Evolutionary conservation across 2,113 vertebrate genomes (phyloP).

Genomic region (Pavo muticus): DNA sequence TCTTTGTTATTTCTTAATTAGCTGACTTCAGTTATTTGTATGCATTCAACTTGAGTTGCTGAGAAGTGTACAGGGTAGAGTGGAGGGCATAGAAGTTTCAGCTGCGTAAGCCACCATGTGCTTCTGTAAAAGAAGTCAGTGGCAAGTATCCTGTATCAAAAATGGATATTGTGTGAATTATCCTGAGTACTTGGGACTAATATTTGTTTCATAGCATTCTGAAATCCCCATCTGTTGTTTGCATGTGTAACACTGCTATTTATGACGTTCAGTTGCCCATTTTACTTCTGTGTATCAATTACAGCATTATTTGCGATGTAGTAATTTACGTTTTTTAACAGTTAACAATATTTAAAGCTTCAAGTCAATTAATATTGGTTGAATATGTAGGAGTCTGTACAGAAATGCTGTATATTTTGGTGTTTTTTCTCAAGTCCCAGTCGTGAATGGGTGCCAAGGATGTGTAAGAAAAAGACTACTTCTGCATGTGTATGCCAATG

Average conservation of each 20-base stretch:
- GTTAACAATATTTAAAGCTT: neutral
- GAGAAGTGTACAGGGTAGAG: neutral
- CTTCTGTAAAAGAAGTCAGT: neutral
- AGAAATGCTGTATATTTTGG: neutral
- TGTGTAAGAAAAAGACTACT: neutral
- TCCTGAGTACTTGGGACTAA: neutral
- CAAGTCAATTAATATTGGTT: neutral
- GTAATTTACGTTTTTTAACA: neutral
- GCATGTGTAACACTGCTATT: neutral
- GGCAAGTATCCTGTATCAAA: neutral
- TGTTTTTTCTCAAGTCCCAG: neutral
- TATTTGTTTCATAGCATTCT: neutral
- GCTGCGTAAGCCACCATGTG: fast-evolving
- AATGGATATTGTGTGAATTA: neutral
- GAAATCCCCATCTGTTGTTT: neutral
- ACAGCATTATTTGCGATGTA: neutral
- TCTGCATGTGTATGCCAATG: neutral
- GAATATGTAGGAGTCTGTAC: neutral
- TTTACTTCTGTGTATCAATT: neutral
- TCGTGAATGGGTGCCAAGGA: neutral
- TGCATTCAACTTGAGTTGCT: neutral
- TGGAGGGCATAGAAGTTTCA: neutral
- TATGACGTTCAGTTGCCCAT: neutral
- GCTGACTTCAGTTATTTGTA: neutral
- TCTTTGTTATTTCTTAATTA: neutral